Base-by-base conservation (phyloP, 2,888 invertebrate genomes). In the Ennomos fuscantarius region DNA sequence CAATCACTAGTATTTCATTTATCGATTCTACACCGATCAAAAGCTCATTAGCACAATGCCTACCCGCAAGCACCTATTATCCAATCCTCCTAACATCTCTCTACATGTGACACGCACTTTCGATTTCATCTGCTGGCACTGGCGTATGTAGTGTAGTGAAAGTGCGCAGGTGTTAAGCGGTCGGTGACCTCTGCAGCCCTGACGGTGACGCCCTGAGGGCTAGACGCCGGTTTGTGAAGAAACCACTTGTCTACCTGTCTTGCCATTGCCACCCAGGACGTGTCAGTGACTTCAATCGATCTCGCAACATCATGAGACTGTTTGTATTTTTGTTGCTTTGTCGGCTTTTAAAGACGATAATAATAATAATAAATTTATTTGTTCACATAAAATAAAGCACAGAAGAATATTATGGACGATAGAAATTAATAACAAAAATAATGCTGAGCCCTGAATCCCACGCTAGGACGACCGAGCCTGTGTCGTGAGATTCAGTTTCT, bases 21-120 rank as follows among this genome's bases (percentile, higher is more conserved):
- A 36, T 24, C 10, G 24, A 36, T n/a, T 31, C 42, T 31, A 2
- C 5, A 31, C 13, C 8, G 34, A 47, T 47, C 39, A 47, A 39
- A 47, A 39, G 39, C 47, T 47, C 31, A 32, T 47, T 39, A 47
- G 24, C 24, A 24, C 24, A 24, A 3, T 24, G 6, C 24, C 24
- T 24, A 6, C 24, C 24, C 24, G 24, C 41, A 49, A 2, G 24
- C 10, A 43, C 9, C 12, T 32, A 15, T 45, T 11, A 34, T 34
- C 13, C 35, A 45, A 46, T 36, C 43, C 24, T 15, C 24, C 13
- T 41, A 42, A 2, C 2, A 33, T 12, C 12, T 34, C 12, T 34
- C 15, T 1, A 8, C 47, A 45, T 35, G 34, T 42, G 62, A 65
- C 70, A 68, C 67, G 69, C 72, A 63, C 66, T 73, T 71, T 73